Percentiles rank a stretch among this genome's conserved stretches.
Evolutionary conservation across 1,140 invertebrate genomes (phyloP).

Genomic region (Ooceraea biroi): DNA sequence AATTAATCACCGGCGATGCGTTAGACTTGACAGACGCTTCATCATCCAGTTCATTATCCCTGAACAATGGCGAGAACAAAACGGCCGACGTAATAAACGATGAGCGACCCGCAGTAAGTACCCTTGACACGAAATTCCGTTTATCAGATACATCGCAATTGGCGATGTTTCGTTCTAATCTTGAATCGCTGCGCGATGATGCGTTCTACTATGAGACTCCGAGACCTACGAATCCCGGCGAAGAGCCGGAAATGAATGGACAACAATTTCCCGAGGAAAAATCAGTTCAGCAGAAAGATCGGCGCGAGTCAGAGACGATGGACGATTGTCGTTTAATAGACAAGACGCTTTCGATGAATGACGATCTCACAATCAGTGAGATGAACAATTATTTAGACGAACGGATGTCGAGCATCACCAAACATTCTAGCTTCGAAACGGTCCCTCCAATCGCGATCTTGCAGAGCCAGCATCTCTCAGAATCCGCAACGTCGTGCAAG

Average conservation of each 20-base stretch:
- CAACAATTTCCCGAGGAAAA: background rate
- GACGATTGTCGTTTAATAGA: conserved; percentile 41
- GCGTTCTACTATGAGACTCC: background rate
- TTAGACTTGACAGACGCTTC: background rate
- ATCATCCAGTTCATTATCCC: background rate
- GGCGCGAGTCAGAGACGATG: too few relatives aligned
- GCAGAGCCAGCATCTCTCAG: background rate
- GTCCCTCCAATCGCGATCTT: background rate
- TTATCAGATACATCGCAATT: background rate
- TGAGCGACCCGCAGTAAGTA: background rate
- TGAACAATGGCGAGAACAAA: background rate
- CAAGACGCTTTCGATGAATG: conserved; percentile 72
- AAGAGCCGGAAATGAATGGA: background rate
- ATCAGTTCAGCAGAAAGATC: background rate
- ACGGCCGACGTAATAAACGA: background rate
- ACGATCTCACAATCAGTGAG: conserved; percentile 31
- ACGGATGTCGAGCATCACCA: background rate
- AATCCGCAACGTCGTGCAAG: background rate
- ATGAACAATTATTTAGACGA: conserved; percentile 25
- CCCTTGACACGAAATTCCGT: background rate
- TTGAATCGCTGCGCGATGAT: background rate
- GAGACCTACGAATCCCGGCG: background rate
- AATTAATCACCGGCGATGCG: background rate
- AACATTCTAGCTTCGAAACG: background rate
- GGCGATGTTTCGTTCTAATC: background rate